Conservation (phyloP, 2,113 vertebrate genomes). For the Montifringilla adamsi region DNA sequence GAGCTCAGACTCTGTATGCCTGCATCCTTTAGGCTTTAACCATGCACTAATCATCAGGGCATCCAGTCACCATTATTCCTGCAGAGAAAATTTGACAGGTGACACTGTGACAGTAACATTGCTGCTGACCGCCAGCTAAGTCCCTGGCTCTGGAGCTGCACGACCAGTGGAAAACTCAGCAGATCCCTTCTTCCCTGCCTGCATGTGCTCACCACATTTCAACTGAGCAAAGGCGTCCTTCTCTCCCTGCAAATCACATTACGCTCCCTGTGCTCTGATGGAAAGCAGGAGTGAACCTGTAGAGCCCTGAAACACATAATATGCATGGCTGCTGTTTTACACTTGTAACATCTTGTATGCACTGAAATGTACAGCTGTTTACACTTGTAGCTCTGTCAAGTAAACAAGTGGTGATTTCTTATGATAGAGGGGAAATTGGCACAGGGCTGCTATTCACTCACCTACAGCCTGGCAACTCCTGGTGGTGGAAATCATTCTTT, state of each 20-base stretch:
- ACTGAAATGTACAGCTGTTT: constrained; percentile 63
- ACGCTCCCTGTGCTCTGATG: neutral
- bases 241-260: neutral
- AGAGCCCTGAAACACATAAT: constrained; percentile 26
- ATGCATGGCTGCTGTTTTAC: constrained; percentile 52
- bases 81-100: constrained; percentile 48
- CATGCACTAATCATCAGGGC: neutral
- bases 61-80: constrained; percentile 15
- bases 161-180: neutral
- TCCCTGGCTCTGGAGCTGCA: neutral
- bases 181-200: neutral
- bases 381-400: constrained; percentile 64
- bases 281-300: constrained; percentile 17
- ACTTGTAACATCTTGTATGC: constrained; percentile 59
- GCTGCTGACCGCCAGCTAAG: constrained; percentile 1
- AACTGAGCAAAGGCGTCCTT: neutral
- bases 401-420: constrained; percentile 50
- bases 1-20: neutral
- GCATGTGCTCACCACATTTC: accelerated
- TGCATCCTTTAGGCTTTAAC: neutral
- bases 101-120: neutral
- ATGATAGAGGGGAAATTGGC: constrained; percentile 40
- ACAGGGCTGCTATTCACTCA: constrained; percentile 15
- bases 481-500: constrained; percentile 43
- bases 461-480: constrained; percentile 29